phyloP scores from a whole-genome alignment of 1,140 invertebrate species.

The Drosophila varians region DNA sequence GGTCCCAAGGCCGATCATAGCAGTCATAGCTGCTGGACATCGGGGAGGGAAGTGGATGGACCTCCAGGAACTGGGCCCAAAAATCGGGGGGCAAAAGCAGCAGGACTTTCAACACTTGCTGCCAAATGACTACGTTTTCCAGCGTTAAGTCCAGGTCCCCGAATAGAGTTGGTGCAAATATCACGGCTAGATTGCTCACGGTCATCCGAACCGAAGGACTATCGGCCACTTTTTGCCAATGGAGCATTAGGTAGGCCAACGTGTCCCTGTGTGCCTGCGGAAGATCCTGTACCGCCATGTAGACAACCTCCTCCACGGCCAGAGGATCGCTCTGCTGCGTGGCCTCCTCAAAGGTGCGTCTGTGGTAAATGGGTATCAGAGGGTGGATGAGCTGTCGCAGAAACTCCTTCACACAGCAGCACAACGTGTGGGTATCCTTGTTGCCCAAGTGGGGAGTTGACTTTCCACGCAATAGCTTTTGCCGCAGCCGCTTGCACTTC shows the following conservation, averaged over 20 bases:
- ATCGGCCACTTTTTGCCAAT: slow-evolving; percentile 89
- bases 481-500: slow-evolving; percentile 92
- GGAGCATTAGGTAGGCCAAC: slow-evolving; percentile 92
- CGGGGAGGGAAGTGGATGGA: slow-evolving; percentile 35
- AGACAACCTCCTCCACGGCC: slow-evolving; percentile 84
- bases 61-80: slow-evolving; percentile 64
- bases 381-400: slow-evolving; percentile 91
- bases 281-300: slow-evolving; percentile 88
- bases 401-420: slow-evolving; percentile 95
- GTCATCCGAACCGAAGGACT: slow-evolving; percentile 91
- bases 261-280: slow-evolving; percentile 94
- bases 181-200: slow-evolving; percentile 89
- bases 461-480: slow-evolving; percentile 90
- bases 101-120: slow-evolving; percentile 47
- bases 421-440: slow-evolving; percentile 91
- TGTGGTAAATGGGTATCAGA: slow-evolving; percentile 89
- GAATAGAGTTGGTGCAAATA: slow-evolving; percentile 93
- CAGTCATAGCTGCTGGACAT: slow-evolving; percentile 30
- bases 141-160: slow-evolving; percentile 83
- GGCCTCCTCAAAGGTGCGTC: slow-evolving; percentile 90
- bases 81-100: slow-evolving; percentile 48
- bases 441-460: slow-evolving; percentile 88
- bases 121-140: slow-evolving; percentile 56
- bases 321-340: slow-evolving; percentile 83
- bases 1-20: slow-evolving; percentile 42